Evolutionary conservation across 2,797 vertebrate genomes (phyloP).

Genomic region (Brachyrhaphis roseni): DNA sequence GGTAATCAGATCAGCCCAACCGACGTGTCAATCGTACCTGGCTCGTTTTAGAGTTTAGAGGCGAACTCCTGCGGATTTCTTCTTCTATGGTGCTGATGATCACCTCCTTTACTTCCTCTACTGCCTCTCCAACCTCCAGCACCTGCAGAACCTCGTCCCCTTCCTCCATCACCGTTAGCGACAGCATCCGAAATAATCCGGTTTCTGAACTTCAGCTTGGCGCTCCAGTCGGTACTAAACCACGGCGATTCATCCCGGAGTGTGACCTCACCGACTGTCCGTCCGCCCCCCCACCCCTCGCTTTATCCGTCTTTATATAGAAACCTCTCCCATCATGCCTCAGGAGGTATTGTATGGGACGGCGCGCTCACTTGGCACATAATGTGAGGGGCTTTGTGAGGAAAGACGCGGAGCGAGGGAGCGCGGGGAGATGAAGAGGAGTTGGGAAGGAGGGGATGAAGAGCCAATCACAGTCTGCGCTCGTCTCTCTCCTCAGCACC

Average conservation of each 20-base stretch:
- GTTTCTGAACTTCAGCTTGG: conserved; percentile 11
- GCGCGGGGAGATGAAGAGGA: conserved; percentile 4
- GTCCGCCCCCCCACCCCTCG: neutral
- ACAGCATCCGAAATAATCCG: conserved; percentile 26
- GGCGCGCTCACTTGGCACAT: conserved; percentile 58
- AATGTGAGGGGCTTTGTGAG: conserved; percentile 62
- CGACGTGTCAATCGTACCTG: conserved; percentile 59
- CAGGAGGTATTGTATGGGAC: conserved; percentile 61
- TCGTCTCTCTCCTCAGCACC: conserved; percentile 55
- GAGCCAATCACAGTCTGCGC: conserved; percentile 20
- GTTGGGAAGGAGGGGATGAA: conserved; percentile 6
- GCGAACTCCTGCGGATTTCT: conserved; percentile 30
- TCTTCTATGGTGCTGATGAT: conserved; percentile 57
- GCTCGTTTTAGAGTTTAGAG: conserved; percentile 41
- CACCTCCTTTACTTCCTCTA: conserved; percentile 53
- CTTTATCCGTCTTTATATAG: conserved; percentile 70
- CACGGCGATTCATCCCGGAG: conserved; percentile 25
- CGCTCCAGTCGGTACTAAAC: conserved; percentile 4
- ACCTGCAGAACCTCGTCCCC: conserved; percentile 60
- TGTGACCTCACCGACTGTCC: neutral
- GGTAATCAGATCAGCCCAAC: neutral
- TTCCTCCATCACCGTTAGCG: conserved; percentile 44
- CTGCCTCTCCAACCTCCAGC: conserved; percentile 49
- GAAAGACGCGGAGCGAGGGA: conserved; percentile 35
- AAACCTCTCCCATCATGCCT: conserved; percentile 69